Conservation (phyloP, 2,888 invertebrate genomes). For the Catocala nupta region DNA sequence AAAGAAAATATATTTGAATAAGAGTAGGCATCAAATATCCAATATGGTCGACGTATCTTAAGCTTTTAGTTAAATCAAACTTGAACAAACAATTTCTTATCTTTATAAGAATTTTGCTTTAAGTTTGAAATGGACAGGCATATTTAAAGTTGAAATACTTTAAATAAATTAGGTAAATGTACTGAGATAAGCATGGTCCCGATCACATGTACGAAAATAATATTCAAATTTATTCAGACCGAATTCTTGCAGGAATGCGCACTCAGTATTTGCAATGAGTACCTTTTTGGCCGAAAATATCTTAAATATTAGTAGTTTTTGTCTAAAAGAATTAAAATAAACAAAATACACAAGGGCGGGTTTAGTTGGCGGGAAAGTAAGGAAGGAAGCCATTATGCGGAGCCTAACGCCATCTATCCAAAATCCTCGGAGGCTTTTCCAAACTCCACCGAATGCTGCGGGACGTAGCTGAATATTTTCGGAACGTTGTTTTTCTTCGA, state of each 20-base stretch:
- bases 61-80: conserved; percentile 5
- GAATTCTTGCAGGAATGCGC: conserved; percentile 52
- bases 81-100: conserved; percentile 22
- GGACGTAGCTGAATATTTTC: conserved; percentile 70
- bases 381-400: conserved; percentile 71
- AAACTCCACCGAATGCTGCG: conserved; percentile 79
- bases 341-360: conserved; percentile 43
- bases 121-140: conserved; percentile 23
- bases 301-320: conserved; percentile 38
- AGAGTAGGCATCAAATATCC: neutral
- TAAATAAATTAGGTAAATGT: conserved; percentile 46
- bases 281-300: conserved; percentile 28
- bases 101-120: conserved; percentile 18
- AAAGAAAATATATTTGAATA: conserved; percentile 1
- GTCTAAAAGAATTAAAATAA: conserved; percentile 51
- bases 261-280: conserved; percentile 38
- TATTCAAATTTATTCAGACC: conserved; percentile 66
- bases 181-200: conserved; percentile 53
- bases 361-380: conserved; percentile 55
- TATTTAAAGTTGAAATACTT: conserved; percentile 35
- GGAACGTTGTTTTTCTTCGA: conserved; percentile 36
- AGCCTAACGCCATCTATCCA: conserved; percentile 85
- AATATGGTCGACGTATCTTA: neutral
- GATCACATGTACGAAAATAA: conserved; percentile 52
- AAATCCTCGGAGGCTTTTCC: conserved; percentile 85